Conservation (phyloP, 2,888 invertebrate species). For the Polyommatus iphigenia region DNA sequence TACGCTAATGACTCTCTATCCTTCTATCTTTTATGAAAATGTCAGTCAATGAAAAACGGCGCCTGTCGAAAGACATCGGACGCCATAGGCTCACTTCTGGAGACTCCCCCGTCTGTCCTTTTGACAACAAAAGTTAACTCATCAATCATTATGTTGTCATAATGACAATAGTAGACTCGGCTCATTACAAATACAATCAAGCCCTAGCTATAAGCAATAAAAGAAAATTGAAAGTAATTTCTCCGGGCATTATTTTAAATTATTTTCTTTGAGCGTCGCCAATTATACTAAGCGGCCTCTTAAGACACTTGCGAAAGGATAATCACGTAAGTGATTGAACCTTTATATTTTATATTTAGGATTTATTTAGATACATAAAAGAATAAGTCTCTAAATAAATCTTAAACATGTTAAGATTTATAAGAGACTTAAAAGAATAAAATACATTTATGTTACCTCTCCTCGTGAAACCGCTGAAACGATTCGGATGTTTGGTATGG, state of each 20-base stretch:
- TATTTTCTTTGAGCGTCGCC: slow-evolving; percentile 13
- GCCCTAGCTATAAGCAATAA: slow-evolving; percentile 11
- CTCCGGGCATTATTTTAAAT: not conserved
- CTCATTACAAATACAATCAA: slow-evolving; percentile 15
- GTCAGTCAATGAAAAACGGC: not conserved
- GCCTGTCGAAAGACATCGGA: not conserved
- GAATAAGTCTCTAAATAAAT: no score
- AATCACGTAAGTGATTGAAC: not conserved
- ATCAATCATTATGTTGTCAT: slow-evolving; percentile 9
- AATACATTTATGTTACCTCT: no score
- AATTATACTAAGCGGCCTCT: not conserved
- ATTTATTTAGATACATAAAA: not conserved
- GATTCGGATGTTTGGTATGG: no score
- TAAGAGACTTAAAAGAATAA: no score
- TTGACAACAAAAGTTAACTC: not conserved
- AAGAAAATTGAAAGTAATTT: slow-evolving; percentile 26
- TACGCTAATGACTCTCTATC: no score
- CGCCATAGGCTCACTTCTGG: not conserved
- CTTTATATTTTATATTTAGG: not conserved
- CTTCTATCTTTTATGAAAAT: not conserved
- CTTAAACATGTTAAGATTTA: no score
- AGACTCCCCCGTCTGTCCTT: not conserved
- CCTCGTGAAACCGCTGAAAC: no score
- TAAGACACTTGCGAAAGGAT: not conserved
- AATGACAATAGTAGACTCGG: not conserved